These are phyloP conservation scores for Jaculus jaculus DNA, from an alignment of 2,113 vertebrate species.

Conservation along the genomic window DNA sequence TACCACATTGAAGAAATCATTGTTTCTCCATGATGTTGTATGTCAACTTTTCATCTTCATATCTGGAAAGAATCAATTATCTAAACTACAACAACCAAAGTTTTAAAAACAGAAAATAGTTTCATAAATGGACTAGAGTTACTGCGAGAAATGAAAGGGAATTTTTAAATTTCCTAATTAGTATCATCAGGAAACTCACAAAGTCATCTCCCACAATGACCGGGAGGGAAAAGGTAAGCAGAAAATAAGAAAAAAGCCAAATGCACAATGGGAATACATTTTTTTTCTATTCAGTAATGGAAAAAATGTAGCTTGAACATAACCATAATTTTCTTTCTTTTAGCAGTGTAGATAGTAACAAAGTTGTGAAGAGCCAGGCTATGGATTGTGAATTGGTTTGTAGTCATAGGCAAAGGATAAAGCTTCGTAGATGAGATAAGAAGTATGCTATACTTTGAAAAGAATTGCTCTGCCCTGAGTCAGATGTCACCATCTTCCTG, in stretches of 20 bases:
- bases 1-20: neutral
- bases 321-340: neutral
- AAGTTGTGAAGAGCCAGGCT: neutral
- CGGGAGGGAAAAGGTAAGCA: neutral
- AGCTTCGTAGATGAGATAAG: neutral
- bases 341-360: neutral
- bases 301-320: neutral
- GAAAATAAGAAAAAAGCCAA: neutral
- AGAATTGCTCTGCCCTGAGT: neutral
- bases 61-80: neutral
- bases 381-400: neutral
- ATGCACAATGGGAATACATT: neutral
- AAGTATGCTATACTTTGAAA: neutral
- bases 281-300: neutral
- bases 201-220: neutral
- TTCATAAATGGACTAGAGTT: neutral
- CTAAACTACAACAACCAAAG: neutral
- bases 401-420: neutral
- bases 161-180: neutral
- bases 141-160: neutral
- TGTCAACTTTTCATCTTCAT: neutral
- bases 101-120: neutral
- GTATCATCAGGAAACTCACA: conserved; percentile 9
- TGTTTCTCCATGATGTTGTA: neutral
- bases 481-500: neutral